Evolutionary conservation across 1,140 invertebrate genomes (phyloP).

Genomic region (Caenorhabditis latens): DNA sequence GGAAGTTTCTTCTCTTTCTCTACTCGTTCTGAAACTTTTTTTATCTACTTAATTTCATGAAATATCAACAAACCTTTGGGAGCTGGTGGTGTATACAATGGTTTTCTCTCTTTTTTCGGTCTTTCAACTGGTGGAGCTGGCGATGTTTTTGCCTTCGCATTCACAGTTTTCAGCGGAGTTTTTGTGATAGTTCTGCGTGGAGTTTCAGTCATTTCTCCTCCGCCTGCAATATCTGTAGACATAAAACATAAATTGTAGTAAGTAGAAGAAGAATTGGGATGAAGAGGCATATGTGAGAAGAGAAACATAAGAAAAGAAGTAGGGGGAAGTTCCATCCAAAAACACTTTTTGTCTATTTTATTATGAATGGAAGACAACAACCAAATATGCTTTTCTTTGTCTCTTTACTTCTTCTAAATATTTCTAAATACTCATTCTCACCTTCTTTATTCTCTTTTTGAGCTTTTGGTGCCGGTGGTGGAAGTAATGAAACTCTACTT

Average conservation of each 20-base stretch:
- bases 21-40: slow-evolving; percentile 29
- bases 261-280: neutral
- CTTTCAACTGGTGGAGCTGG: slow-evolving; percentile 58
- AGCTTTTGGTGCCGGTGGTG: slow-evolving; percentile 47
- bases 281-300: neutral
- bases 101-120: slow-evolving; percentile 59
- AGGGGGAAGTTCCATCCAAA: neutral
- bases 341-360: slow-evolving; percentile 13
- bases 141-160: slow-evolving; percentile 47
- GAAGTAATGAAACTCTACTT: slow-evolving; percentile 56
- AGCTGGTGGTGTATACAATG: slow-evolving; percentile 58
- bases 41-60: neutral
- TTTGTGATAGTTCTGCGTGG: slow-evolving; percentile 29
- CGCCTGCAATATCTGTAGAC: neutral
- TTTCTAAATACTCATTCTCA: neutral
- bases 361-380: slow-evolving; percentile 42
- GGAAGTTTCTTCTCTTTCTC: slow-evolving; percentile 35
- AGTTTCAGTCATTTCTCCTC: slow-evolving; percentile 48
- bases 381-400: neutral
- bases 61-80: slow-evolving; percentile 50
- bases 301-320: neutral
- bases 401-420: neutral
- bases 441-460: slow-evolving; percentile 62
- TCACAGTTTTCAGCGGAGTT: slow-evolving; percentile 54
- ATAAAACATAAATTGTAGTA: neutral